Evolutionary conservation across 2,888 invertebrate species (phyloP), one percentile per base, ranked within the genome.

Genomic region (Coronaproctus castanopsis): DNA sequence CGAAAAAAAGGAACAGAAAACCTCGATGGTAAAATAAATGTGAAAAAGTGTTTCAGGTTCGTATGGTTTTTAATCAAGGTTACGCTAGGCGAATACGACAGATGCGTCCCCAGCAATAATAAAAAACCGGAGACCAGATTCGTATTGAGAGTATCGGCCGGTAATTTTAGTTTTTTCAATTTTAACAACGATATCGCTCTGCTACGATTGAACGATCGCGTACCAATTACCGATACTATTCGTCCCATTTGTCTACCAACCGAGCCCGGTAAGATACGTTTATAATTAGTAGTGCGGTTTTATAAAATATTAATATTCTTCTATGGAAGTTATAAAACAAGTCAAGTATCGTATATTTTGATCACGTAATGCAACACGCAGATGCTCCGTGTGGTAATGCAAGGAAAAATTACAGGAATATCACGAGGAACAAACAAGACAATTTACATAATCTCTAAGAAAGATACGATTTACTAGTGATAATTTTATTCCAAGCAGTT

Each of bases 11-110:
- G n/a, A n/a, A n/a, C n/a, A n/a, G n/a, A n/a, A n/a, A n/a, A n/a
- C n/a, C n/a, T n/a, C n/a, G n/a, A n/a, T n/a, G n/a, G n/a, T n/a
- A n/a, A n/a, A n/a, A n/a, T n/a, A n/a, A n/a, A n/a, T n/a, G n/a
- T 52, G n/a, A 52, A 52, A n/a, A 5, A 52, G 62, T 56, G 69
- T 73, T 79, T 65, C 76, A 86, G 87, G 65, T 88, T 88, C 71
- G 86, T 88, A 85, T 88, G 88, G 88, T 88, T 88, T 73, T 85
- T 89, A 86, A 86, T 89, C 70, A 87, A 85, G 72, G 85, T 87
- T 64, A 85, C 87, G 18, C 85, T 89, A 67, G 89, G 88, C 0
- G 89, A 89, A 71, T 87, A 88, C 70, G 83, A 90, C 72, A 80
- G 87, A 54, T 89, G 88, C 72, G 5, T 14, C 14, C 5, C 5